Base-by-base conservation (phyloP, 1,140 invertebrate genomes). In the Drosophila punjabiensis region DNA sequence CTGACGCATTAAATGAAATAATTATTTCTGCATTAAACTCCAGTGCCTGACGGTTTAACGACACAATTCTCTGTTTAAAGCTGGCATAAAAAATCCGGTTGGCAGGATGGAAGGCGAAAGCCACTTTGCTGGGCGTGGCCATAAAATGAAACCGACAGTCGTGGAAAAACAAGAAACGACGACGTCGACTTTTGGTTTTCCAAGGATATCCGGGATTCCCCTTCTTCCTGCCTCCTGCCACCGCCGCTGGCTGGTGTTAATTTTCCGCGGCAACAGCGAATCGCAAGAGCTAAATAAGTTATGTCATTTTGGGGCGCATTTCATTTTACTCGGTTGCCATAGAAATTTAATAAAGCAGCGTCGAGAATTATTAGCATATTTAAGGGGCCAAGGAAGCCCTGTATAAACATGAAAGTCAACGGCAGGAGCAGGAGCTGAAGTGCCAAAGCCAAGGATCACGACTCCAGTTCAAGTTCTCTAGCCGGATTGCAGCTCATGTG, bases 281-380 rank as follows among this genome's bases (percentile, higher is more conserved):
- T 65, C 52, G 68, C 39, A 37, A 70, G 48, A 67, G 69, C 84
- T 88, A 88, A 88, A 88, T 88, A 88, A 88, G 81, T 88, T 89
- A 88, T 88, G 84, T 88, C 85, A 88, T 84, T 88, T 87, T 62
- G 58, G 61, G 63, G 64, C 28, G 58, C 61, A 74, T 81, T 76
- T 90, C 63, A 79, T 79, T 89, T 88, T 65, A 79, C 66, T 74
- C 66, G 63, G 81, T 79, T 85, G 81, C 86, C 79, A 80, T 86
- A 82, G 86, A 86, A 89, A 89, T 89, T 89, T 89, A 89, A 89
- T 89, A 89, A 89, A 86, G 69, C 79, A 76, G 79, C 78, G 70
- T 67, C 64, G 78, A 62, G 61, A 90, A 90, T 88, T 85, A 89
- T 89, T 89, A 90, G 86, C 85, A 89, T 89, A 89, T 89, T 89